phyloP scores from a whole-genome alignment of 1,140 invertebrate genomes.

The Hylaeus anthracinus region DNA sequence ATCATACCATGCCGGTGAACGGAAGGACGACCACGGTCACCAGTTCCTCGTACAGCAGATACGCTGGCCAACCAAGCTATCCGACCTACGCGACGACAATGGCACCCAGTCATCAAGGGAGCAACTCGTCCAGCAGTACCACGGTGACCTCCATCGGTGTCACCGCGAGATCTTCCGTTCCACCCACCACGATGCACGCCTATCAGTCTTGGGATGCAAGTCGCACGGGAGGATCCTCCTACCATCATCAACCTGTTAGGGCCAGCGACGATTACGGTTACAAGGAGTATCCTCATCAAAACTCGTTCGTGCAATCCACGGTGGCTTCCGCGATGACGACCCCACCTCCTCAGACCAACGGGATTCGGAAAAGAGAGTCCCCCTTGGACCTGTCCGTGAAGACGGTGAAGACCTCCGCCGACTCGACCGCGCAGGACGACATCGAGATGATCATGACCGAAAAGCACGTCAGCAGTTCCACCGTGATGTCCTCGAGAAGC shows the following conservation, averaged over 20 bases:
- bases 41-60: conserved; percentile 65
- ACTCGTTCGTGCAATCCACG: conserved; percentile 49
- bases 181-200: conserved; percentile 48
- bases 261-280: conserved; percentile 61
- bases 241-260: conserved; percentile 23
- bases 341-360: conserved; percentile 61
- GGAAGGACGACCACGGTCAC: conserved; percentile 64
- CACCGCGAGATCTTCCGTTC: conserved; percentile 59
- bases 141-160: conserved; percentile 72
- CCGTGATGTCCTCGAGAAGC: conserved; percentile 59
- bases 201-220: conserved; percentile 61
- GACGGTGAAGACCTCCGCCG: conserved; percentile 91
- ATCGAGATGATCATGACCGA: conserved; percentile 71
- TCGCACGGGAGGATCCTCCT: conserved; percentile 45
- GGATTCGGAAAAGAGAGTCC: conserved; percentile 85
- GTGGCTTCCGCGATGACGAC: conserved; percentile 29
- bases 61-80: conserved; percentile 59
- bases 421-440: conserved; percentile 90
- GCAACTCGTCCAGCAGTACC: conserved; percentile 71
- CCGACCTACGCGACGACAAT: conserved; percentile 73
- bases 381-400: conserved; percentile 92
- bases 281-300: conserved; percentile 70
- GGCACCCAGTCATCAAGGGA: conserved; percentile 74
- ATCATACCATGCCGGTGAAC: conserved; percentile 62
- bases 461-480: conserved; percentile 66